Evolutionary conservation across 64 coral and sea anemone species (phyloP).

Genomic region (Pocillopora damicornis): DNA sequence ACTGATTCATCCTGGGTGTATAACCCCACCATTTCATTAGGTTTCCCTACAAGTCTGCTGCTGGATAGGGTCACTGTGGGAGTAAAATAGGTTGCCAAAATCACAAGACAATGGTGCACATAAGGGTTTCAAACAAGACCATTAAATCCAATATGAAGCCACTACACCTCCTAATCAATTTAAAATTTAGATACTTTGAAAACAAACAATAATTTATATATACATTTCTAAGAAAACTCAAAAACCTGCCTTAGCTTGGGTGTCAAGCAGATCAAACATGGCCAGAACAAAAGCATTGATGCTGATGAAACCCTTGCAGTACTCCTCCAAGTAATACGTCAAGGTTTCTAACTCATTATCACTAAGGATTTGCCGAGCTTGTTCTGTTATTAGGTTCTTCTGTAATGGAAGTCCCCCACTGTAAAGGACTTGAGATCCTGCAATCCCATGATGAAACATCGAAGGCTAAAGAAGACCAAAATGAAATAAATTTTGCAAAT

Average conservation of each 20-base stretch:
- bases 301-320: conserved; percentile 51
- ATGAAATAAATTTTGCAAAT: too few relatives aligned
- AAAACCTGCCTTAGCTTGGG: conserved; percentile 69
- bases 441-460: conserved; percentile 76
- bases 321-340: conserved; percentile 83
- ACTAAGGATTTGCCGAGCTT: conserved; percentile 73
- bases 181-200: too few relatives aligned
- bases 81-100: too few relatives aligned
- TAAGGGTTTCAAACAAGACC: too few relatives aligned
- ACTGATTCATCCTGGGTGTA: too few relatives aligned
- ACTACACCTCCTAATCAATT: too few relatives aligned
- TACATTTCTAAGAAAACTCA: not conserved
- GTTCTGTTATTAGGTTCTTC: conserved; percentile 74
- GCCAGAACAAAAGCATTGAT: conserved; percentile 74
- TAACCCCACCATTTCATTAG: too few relatives aligned
- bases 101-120: too few relatives aligned
- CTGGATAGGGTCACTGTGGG: too few relatives aligned
- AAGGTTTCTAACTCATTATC: conserved; percentile 79
- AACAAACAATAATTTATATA: not conserved
- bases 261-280: conserved; percentile 84
- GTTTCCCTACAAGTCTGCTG: too few relatives aligned
- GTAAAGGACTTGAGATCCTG: conserved; percentile 77
- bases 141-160: too few relatives aligned
- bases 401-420: conserved; percentile 72
- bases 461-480: conserved; percentile 28